Evolutionary conservation across 2,888 invertebrate species (phyloP).

Genomic region (Portevinia maculata): DNA sequence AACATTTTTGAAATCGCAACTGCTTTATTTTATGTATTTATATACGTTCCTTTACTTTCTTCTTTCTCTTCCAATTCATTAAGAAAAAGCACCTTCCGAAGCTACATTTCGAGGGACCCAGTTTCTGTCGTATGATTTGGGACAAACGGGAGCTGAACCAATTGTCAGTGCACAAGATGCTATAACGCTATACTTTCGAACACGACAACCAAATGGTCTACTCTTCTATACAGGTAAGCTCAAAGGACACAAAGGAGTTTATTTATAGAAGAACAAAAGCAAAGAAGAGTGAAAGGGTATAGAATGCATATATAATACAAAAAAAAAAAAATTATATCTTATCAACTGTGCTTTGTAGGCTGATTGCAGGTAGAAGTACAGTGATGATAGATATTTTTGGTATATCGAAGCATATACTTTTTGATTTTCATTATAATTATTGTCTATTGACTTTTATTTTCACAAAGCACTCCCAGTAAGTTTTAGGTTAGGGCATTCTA

Average conservation of each 20-base stretch:
- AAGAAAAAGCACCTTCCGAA: conserved; percentile 96
- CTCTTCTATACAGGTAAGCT: conserved; percentile 94
- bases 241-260: conserved; percentile 51
- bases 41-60: conserved; percentile 11
- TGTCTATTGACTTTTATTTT: too few relatives aligned
- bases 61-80: conserved; percentile 36
- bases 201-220: conserved; percentile 94
- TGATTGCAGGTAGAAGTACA: neutral
- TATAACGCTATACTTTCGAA: conserved; percentile 95
- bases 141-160: conserved; percentile 92
- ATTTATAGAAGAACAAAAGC: conserved; percentile 73
- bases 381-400: conserved; percentile 7
- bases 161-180: conserved; percentile 95
- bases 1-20: conserved; percentile 26
- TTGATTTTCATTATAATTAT: too few relatives aligned
- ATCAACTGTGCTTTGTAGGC: conserved; percentile 3
- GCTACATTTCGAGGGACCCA: conserved; percentile 96
- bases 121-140: conserved; percentile 95
- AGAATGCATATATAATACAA: conserved; percentile 12
- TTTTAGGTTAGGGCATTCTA: too few relatives aligned
- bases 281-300: conserved; percentile 75
- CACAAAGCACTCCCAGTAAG: too few relatives aligned
- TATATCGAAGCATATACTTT: conserved; percentile 6
- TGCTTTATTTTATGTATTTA: conserved; percentile 18
- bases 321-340: neutral